Percentiles rank a stretch among this genome's conserved stretches.
phyloP scores from a whole-genome alignment of 2,113 vertebrate species.

The Anhinga anhinga region DNA sequence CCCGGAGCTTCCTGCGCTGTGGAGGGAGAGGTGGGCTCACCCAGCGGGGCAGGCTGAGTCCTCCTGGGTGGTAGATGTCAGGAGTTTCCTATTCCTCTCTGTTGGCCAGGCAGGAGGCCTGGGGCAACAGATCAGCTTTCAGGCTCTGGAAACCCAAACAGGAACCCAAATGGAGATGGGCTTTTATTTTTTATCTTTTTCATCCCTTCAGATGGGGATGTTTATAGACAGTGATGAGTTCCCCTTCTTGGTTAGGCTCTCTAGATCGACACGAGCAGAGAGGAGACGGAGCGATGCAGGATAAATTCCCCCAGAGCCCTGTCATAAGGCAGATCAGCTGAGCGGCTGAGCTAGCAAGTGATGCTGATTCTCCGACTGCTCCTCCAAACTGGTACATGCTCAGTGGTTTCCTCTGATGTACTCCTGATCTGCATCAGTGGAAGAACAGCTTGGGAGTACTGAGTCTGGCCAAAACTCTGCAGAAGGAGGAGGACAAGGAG shows the following conservation, averaged over 20 bases:
- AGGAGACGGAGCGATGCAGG: not conserved
- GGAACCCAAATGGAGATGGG: not conserved
- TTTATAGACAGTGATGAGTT: not conserved
- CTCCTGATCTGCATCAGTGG: not conserved
- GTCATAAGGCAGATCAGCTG: too few relatives aligned
- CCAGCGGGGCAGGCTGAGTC: not conserved
- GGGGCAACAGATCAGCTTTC: not conserved
- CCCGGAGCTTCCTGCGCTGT: not conserved
- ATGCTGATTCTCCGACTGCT: not conserved
- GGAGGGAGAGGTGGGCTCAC: not conserved
- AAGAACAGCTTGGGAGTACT: not conserved
- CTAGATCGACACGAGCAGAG: not conserved
- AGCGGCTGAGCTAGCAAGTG: not conserved
- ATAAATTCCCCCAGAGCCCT: not conserved
- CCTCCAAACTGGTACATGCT: accelerated
- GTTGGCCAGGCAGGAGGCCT: not conserved
- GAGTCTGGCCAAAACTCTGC: not conserved
- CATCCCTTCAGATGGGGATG: not conserved
- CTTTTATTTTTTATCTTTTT: not conserved
- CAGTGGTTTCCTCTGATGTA: not conserved
- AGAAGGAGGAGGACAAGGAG: not conserved
- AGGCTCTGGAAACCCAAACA: not conserved
- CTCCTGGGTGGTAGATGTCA: not conserved
- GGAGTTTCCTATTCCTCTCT: not conserved
- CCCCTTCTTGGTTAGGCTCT: not conserved